phyloP scores from a whole-genome alignment of 37 sponge, comb jelly and placozoan genomes.

The Beroe forskalii region DNA sequence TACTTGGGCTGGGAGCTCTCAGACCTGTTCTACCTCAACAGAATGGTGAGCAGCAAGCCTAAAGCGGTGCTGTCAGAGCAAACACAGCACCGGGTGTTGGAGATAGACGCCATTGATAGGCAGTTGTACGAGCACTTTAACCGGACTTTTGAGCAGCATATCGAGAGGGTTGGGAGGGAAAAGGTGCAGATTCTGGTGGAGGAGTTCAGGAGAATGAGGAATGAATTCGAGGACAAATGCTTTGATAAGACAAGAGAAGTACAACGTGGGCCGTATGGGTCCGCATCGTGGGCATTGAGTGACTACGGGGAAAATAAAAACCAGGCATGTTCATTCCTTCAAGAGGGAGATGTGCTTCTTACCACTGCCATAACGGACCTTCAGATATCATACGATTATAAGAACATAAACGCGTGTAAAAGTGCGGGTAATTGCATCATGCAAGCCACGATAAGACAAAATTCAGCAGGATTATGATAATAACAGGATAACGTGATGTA shows the following conservation, averaged over 20 bases:
- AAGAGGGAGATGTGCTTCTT: not conserved
- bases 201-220: not conserved
- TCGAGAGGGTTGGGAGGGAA: not conserved
- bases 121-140: slow-evolving; percentile 30
- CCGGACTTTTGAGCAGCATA: not conserved
- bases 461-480: too few species aligned
- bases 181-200: not conserved
- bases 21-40: slow-evolving; percentile 3
- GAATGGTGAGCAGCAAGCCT: slow-evolving; percentile 28
- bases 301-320: not conserved
- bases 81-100: not conserved
- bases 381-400: slow-evolving; percentile 6
- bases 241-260: not conserved
- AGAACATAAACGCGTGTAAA: not conserved
- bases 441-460: not conserved
- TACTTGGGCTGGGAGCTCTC: slow-evolving; percentile 14
- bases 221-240: slow-evolving; percentile 1
- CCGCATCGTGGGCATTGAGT: not conserved
- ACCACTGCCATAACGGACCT: not conserved
- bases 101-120: not conserved
- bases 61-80: not conserved
- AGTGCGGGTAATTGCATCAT: not conserved
- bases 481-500: too few species aligned
- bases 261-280: not conserved
- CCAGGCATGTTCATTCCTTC: not conserved